These are phyloP conservation scores for Iselma pallidipennis DNA, from an alignment of 2,888 invertebrate species.

Conservation along the genomic window DNA sequence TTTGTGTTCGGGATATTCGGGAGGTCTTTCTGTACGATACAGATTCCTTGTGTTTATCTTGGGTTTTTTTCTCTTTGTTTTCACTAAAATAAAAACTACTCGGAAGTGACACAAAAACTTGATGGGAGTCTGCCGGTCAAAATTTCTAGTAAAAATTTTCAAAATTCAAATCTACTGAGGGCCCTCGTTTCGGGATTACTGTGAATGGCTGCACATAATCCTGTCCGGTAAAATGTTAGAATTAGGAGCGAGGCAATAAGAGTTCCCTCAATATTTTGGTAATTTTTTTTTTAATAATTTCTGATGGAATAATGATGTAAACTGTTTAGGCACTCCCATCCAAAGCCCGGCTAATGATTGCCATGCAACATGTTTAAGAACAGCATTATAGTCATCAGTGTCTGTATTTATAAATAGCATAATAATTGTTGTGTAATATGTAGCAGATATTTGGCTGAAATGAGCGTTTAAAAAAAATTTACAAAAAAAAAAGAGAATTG, in stretches of 20 bases:
- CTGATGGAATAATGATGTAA: slow-evolving; percentile 14
- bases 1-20: not conserved
- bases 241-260: slow-evolving; percentile 56
- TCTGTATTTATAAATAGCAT: slow-evolving; percentile 24
- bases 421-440: slow-evolving; percentile 29
- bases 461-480: slow-evolving; percentile 31
- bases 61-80: not conserved
- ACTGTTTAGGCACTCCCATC: slow-evolving; percentile 45
- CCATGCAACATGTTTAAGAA: slow-evolving; percentile 37
- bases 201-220: slow-evolving; percentile 70
- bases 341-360: slow-evolving; percentile 51
- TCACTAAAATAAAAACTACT: not conserved
- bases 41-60: slow-evolving; percentile 21
- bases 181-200: slow-evolving; percentile 59
- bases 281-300: slow-evolving; percentile 16
- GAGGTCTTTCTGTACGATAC: slow-evolving; percentile 21
- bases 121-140: slow-evolving; percentile 40
- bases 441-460: slow-evolving; percentile 36
- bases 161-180: slow-evolving; percentile 41
- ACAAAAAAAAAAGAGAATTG: slow-evolving; percentile 55
- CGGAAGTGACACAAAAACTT: slow-evolving; percentile 28
- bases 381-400: slow-evolving; percentile 36
- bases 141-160: slow-evolving; percentile 36
- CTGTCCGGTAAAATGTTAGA: slow-evolving; percentile 40
- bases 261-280: slow-evolving; percentile 40